Percentiles rank a stretch among this genome's conserved stretches.
These are phyloP conservation scores for Steinernema carpocapsae DNA, from an alignment of 2,888 invertebrate species.

Conservation along the genomic window DNA sequence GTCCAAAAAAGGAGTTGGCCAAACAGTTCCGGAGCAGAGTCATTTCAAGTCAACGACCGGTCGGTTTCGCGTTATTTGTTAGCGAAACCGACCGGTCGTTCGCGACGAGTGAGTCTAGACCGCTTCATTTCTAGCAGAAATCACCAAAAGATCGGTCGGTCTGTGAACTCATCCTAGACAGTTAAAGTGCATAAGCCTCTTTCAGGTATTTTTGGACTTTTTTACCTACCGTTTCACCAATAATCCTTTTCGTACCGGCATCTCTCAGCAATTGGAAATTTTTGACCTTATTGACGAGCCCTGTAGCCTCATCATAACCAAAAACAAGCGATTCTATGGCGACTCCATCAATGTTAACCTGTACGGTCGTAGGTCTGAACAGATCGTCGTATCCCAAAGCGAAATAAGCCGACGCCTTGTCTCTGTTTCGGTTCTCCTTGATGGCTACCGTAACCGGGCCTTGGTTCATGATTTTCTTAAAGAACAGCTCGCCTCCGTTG, in stretches of 20 bases:
- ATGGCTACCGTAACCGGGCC: slow-evolving; percentile 38
- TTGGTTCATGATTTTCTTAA: slow-evolving; percentile 34
- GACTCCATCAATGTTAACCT: slow-evolving; percentile 37
- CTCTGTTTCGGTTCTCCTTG: slow-evolving; percentile 30
- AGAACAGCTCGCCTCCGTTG: slow-evolving; percentile 4
- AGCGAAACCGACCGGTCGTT: no score
- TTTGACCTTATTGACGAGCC: slow-evolving; percentile 34
- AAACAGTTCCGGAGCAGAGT: no score
- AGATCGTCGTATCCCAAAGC: slow-evolving; percentile 38
- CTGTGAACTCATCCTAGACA: no score
- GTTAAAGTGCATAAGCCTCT: no score
- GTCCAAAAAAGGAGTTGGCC: no score
- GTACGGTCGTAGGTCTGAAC: slow-evolving; percentile 37
- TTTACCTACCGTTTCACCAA: not conserved
- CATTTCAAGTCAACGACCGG: no score
- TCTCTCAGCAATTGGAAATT: slow-evolving; percentile 28
- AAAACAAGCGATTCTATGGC: slow-evolving; percentile 37
- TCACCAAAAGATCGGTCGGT: no score
- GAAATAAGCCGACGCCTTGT: slow-evolving; percentile 36
- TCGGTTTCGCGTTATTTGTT: no score
- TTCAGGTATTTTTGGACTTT: no score
- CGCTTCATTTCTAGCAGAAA: no score
- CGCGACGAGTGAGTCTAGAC: no score
- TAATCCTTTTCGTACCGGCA: slow-evolving; percentile 12
- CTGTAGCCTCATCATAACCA: slow-evolving; percentile 35